A percentile compares a stretch with the other conserved stretches of the same genome.
Evolutionary conservation across 64 coral and sea anemone genomes (phyloP).

Genomic region (Stylophora pistillata): DNA sequence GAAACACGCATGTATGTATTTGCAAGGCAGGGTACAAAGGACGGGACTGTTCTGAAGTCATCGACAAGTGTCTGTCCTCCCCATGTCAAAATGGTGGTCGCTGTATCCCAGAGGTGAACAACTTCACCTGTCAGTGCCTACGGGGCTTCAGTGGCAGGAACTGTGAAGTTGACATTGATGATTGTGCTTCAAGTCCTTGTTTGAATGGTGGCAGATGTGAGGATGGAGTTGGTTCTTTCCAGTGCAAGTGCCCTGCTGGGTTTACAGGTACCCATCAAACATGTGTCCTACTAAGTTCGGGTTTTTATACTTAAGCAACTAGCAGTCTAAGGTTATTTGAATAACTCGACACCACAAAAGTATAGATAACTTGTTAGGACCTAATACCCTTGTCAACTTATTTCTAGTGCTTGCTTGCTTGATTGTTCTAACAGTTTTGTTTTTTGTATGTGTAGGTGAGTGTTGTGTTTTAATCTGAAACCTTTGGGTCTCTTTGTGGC

Average conservation of each 20-base stretch:
- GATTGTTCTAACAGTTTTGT: too few species aligned
- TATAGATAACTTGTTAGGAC: too few species aligned
- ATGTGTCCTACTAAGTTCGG: too few species aligned
- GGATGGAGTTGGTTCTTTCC: constrained; percentile 63
- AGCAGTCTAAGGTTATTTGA: too few species aligned
- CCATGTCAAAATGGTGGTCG: constrained; percentile 80
- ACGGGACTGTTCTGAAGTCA: constrained; percentile 78
- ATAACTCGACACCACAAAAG: too few species aligned
- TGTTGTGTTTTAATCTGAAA: too few species aligned
- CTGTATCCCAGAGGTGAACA: constrained; percentile 77
- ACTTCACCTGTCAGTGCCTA: constrained; percentile 76
- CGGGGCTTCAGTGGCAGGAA: constrained; percentile 76
- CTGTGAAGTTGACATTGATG: constrained; percentile 84
- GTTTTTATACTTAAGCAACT: too few species aligned
- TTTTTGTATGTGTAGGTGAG: too few species aligned
- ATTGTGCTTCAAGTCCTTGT: constrained; percentile 81
- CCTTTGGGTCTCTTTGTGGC: too few species aligned
- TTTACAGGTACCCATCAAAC: constrained; percentile 78
- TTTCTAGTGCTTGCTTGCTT: too few species aligned
- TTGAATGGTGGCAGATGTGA: constrained; percentile 81
- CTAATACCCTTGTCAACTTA: too few species aligned
- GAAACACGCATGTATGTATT: constrained; percentile 74
- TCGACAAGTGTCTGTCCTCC: constrained; percentile 77
- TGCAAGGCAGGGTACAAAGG: constrained; percentile 91
- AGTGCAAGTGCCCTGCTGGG: constrained; percentile 69